A percentile compares a stretch with the other conserved stretches of the same genome.
These are phyloP conservation scores for Heteropelma amictum DNA, from an alignment of 2,888 invertebrate genomes.

Conservation along the genomic window DNA sequence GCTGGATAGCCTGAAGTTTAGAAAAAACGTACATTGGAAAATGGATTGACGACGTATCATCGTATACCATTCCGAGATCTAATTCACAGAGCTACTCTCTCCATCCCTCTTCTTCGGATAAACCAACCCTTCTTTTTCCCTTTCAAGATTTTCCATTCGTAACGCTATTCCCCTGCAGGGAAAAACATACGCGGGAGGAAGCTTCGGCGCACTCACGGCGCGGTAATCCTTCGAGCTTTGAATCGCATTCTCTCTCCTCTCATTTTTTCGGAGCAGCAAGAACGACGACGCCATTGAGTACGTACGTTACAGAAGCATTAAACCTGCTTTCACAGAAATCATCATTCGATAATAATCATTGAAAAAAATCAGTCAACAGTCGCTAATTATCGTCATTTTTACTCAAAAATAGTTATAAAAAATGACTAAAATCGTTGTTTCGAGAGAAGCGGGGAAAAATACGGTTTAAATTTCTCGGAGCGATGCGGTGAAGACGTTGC, in stretches of 20 bases:
- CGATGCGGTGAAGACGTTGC: too few relatives aligned
- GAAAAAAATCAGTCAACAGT: too few relatives aligned
- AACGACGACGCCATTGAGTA: not conserved
- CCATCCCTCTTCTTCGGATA: not conserved
- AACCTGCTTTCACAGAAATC: too few relatives aligned
- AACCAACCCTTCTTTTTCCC: not conserved
- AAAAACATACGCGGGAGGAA: not conserved
- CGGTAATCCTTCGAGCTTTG: constrained; percentile 1
- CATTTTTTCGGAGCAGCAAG: not conserved
- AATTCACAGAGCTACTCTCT: not conserved
- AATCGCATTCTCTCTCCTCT: not conserved
- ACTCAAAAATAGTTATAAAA: too few relatives aligned
- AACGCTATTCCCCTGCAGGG: not conserved
- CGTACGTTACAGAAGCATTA: not conserved
- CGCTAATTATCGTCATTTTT: too few relatives aligned
- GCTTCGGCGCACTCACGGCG: not conserved
- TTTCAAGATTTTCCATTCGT: constrained; percentile 19
- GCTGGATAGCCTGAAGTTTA: too few relatives aligned
- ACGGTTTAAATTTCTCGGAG: too few relatives aligned
- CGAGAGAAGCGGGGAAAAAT: too few relatives aligned
- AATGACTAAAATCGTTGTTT: too few relatives aligned
- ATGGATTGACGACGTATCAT: not conserved
- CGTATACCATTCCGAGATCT: not conserved
- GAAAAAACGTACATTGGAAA: not conserved
- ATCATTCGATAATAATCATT: too few relatives aligned